A percentile compares a stretch with the other conserved stretches of the same genome.
Conservation (phyloP, 2,797 vertebrate species). For the Mormyrops attenuatus region DNA sequence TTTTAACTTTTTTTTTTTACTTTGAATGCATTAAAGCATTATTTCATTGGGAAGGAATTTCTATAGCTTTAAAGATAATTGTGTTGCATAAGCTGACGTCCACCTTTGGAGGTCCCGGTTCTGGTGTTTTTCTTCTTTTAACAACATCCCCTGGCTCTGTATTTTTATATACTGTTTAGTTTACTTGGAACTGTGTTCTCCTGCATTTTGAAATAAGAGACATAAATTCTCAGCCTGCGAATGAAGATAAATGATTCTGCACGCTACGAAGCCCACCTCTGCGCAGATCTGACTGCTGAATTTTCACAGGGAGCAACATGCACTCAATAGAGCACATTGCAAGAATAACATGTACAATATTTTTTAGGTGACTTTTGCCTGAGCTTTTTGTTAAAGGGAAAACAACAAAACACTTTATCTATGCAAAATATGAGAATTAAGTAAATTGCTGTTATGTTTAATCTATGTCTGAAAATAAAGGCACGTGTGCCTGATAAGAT, state of each 20-base stretch:
- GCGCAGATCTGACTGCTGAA: constrained; percentile 43
- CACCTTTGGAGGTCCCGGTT: constrained; percentile 39
- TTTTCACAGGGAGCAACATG: constrained; percentile 16
- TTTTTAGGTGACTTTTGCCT: not conserved
- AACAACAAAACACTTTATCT: not conserved
- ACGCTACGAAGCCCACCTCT: constrained; percentile 35
- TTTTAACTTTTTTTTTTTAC: not conserved
- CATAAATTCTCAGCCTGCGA: constrained; percentile 47
- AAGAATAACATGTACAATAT: not conserved
- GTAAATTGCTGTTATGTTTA: not conserved
- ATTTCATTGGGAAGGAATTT: constrained; percentile 43
- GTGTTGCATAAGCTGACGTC: constrained; percentile 52
- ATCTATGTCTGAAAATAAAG: not conserved
- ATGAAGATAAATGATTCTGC: constrained; percentile 63
- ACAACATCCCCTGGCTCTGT: constrained; percentile 36
- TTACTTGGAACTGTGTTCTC: constrained; percentile 44
- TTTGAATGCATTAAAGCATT: constrained; percentile 22
- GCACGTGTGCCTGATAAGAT: not conserved
- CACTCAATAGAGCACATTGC: not conserved
- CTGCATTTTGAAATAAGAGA: constrained; percentile 43
- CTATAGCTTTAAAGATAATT: constrained; percentile 40
- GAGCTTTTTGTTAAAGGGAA: not conserved
- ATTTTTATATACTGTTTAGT: constrained; percentile 44
- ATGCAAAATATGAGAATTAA: not conserved
- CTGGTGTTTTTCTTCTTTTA: constrained; percentile 43